phyloP scores from a whole-genome alignment of 2,797 vertebrate species.

The Nyctibius grandis region DNA sequence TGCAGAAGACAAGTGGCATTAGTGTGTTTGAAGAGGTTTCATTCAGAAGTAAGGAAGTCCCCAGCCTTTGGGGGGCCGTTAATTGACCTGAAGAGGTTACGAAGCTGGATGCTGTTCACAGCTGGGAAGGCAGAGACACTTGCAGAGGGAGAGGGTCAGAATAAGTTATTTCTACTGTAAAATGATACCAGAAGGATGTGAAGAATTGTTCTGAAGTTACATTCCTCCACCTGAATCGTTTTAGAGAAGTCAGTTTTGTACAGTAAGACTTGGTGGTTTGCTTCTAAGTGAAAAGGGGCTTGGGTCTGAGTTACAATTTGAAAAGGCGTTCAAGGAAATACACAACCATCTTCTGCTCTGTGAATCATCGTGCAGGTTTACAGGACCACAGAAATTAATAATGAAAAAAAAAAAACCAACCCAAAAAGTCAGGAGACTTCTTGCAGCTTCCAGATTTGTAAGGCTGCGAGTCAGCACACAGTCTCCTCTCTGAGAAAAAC shows the following conservation, averaged over 20 bases:
- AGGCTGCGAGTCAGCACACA: background rate
- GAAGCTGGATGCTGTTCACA: background rate
- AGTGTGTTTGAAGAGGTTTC: background rate
- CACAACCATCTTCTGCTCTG: background rate
- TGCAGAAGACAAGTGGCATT: background rate
- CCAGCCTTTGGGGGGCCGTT: background rate
- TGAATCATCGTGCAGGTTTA: background rate
- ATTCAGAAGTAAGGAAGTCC: background rate
- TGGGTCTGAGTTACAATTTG: background rate
- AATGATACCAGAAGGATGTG: background rate
- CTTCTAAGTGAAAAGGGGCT: background rate
- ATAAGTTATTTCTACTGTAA: background rate
- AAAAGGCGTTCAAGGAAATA: background rate
- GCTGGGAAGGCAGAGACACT: background rate
- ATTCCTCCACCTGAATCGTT: background rate
- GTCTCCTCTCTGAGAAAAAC: background rate
- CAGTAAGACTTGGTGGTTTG: background rate
- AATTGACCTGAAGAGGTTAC: background rate
- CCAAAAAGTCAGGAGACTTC: background rate
- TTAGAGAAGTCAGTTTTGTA: background rate
- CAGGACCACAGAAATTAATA: background rate
- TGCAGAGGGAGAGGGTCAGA: background rate
- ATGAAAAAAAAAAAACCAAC: background rate
- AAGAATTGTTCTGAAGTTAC: background rate
- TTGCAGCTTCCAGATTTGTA: background rate